Evolutionary conservation across 2,113 vertebrate species (phyloP).

Genomic region (Chaetodon trifascialis): DNA sequence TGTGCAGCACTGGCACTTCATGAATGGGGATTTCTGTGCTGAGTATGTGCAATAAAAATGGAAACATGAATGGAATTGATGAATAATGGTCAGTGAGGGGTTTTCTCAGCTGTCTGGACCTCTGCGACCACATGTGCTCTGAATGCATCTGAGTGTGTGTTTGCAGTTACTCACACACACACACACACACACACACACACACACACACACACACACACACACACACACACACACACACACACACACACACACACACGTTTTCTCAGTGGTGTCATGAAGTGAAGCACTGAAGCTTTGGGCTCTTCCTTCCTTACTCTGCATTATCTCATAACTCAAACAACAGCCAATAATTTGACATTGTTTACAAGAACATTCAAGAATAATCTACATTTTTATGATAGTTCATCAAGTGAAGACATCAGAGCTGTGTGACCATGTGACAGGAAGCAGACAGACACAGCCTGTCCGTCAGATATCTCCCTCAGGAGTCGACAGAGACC

Average conservation of each 20-base stretch:
- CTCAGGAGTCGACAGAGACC: no score
- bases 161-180: no score
- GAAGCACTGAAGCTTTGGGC: background rate
- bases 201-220: no score
- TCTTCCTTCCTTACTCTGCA: no score
- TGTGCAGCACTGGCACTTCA: background rate
- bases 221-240: no score
- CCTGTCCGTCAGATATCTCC: no score
- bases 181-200: no score
- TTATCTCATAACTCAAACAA: background rate
- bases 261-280: background rate
- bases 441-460: no score
- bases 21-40: background rate
- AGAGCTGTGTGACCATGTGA: no score
- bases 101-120: constrained; percentile 1
- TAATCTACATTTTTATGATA: no score
- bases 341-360: background rate
- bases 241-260: background rate
- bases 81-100: background rate
- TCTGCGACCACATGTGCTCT: background rate
- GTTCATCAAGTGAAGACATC: no score
- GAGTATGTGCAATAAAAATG: background rate
- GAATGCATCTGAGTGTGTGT: background rate
- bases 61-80: constrained; percentile 1
- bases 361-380: background rate